These are phyloP conservation scores for Beaufortia kweichowensis DNA, from an alignment of 2,113 vertebrate genomes.

Conservation along the genomic window DNA sequence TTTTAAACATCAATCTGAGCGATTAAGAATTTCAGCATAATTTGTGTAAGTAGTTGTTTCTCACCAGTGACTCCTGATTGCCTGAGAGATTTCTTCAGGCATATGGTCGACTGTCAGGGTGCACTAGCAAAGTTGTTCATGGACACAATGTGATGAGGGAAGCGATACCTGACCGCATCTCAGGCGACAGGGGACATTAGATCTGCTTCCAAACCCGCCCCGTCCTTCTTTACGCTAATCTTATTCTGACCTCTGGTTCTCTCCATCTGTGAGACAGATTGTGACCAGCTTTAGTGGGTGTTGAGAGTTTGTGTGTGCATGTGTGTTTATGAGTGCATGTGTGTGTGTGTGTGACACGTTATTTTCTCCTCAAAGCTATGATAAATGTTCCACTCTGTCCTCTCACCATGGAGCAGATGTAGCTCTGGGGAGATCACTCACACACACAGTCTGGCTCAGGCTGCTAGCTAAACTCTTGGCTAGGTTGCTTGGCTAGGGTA, in stretches of 20 bases:
- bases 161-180: constrained; percentile 12
- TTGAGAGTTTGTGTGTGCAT: constrained; percentile 18
- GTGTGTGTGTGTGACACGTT: constrained; percentile 26
- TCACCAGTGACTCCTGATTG: constrained; percentile 6
- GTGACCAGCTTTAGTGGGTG: constrained; percentile 27
- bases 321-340: neutral
- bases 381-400: constrained; percentile 49
- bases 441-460: constrained; percentile 35
- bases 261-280: constrained; percentile 43
- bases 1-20: constrained; percentile 20
- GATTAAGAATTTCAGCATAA: constrained; percentile 27
- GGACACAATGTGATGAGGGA: constrained; percentile 9
- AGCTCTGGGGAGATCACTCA: constrained; percentile 38
- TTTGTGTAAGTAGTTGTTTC: constrained; percentile 26
- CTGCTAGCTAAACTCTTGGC: constrained; percentile 40
- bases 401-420: constrained; percentile 47
- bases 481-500: constrained; percentile 28
- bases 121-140: constrained; percentile 19
- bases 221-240: constrained; percentile 25
- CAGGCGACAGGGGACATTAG: neutral
- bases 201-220: neutral
- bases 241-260: neutral
- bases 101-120: constrained; percentile 23
- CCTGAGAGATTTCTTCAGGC: constrained; percentile 20
- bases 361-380: constrained; percentile 48